phyloP scores from a whole-genome alignment of 2,113 vertebrate genomes.

The Nipponia nippon region DNA sequence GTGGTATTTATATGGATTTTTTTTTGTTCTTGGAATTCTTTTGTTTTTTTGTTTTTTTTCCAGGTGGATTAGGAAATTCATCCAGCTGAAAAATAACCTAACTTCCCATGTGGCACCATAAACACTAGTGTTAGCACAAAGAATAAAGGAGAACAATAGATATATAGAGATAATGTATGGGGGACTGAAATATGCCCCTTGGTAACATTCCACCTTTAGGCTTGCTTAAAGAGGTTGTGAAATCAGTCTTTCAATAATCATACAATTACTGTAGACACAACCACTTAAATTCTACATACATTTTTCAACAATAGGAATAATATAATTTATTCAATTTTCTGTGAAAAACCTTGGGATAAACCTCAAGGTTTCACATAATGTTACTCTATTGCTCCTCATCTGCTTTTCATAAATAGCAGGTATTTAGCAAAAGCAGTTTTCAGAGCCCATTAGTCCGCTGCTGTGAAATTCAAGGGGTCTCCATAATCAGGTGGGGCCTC shows the following conservation, averaged over 20 bases:
- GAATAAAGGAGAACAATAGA: neutral
- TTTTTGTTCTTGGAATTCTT: neutral
- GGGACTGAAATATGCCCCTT: neutral
- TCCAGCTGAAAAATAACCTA: neutral
- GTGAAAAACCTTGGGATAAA: neutral
- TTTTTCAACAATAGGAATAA: neutral
- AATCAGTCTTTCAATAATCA: neutral
- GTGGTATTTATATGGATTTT: fast-evolving
- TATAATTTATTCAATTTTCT: neutral
- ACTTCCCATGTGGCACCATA: neutral
- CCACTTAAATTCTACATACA: neutral
- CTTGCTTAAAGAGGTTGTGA: neutral
- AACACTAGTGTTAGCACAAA: neutral
- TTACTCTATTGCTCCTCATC: neutral
- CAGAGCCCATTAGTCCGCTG: neutral
- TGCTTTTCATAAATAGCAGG: neutral
- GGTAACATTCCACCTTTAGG: neutral
- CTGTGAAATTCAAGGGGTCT: neutral
- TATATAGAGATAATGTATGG: neutral
- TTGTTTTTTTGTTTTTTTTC: neutral
- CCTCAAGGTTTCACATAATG: neutral
- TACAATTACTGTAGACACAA: neutral
- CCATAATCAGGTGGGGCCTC: neutral
- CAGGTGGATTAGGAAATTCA: neutral
- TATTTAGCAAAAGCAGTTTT: neutral